Evolutionary conservation across 2,113 vertebrate species (phyloP).

Genomic region (Porphyrio hochstetteri): DNA sequence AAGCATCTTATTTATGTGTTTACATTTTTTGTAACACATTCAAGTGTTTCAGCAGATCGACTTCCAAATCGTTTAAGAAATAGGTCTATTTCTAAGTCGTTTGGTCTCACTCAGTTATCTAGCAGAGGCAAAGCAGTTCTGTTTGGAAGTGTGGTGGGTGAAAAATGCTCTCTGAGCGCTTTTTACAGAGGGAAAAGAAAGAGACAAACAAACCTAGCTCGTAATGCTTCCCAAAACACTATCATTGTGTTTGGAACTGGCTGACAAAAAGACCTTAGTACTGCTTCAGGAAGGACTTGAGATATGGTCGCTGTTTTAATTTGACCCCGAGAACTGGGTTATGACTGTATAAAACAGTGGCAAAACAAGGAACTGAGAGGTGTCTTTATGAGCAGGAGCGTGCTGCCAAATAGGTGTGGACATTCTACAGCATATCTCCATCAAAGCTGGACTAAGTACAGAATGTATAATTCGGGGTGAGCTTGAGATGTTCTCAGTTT

Average conservation of each 20-base stretch:
- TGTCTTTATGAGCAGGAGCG: not conserved
- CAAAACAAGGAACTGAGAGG: not conserved
- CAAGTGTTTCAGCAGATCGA: not conserved
- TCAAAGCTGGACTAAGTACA: not conserved
- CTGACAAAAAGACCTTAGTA: not conserved
- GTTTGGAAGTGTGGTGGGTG: not conserved
- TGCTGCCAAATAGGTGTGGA: not conserved
- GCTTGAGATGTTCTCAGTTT: not conserved
- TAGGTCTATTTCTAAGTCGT: not conserved
- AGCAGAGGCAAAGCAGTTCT: not conserved
- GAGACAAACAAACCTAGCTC: not conserved
- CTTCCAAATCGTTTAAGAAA: not conserved
- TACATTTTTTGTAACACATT: not conserved
- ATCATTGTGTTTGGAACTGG: accelerated
- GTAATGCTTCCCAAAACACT: not conserved
- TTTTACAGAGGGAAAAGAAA: not conserved
- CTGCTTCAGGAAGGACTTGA: not conserved
- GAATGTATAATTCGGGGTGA: accelerated
- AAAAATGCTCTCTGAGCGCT: not conserved
- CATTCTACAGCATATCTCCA: not conserved
- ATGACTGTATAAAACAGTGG: not conserved
- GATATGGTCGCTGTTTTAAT: not conserved
- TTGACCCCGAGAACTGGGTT: not conserved
- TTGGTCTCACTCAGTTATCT: not conserved
- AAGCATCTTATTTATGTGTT: not conserved